Base-by-base conservation (phyloP, 2,888 invertebrate species). In the Archaeoteleia sp. region DNA sequence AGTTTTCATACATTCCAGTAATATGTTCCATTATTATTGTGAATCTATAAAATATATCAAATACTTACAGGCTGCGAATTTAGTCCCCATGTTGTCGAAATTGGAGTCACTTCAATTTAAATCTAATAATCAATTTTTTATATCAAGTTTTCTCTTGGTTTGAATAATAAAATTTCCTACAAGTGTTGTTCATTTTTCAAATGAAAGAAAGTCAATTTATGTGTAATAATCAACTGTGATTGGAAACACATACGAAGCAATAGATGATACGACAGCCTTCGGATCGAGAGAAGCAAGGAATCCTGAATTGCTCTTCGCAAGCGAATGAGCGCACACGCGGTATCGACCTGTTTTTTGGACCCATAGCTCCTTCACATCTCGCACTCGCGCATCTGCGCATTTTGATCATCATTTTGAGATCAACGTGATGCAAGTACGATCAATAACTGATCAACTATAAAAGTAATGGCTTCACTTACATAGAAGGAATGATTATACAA, bases 301-400 rank as follows among this genome's bases (percentile, higher is more conserved):
- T 61, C 30, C 57, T 27, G 46, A 27, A 45, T 58, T 53, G 39
- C 48, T 63, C 62, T 49, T 62, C 49, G 48, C 62, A 58, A 70
- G 62, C 57, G 62, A 66, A 66, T 70, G 54, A 66, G 57, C 61
- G 69, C 69, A 54, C 69, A 65, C 65, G 69, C 69, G 65, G 49
- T 66, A 66, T 66, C 66, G 70, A 66, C 57, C 62, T 66, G 66
- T 51, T 66, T 62, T 66, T 67, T 67, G 67, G 67, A 62, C 62
- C 58, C 54, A 48, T 48, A 48, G 60, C 48, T 67, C 48, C 48
- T 45, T 60, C 54, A 40, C 67, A 62, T 60, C 61, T 67, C 8
- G 32, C 37, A 57, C 45, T 42, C 61, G 61, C 62, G 67, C 67
- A 67, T 67, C 66, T 67, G 66, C 66, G 67, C 67, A 51, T 62